These are phyloP conservation scores for Octopus bimaculoides DNA, from an alignment of 1,140 invertebrate species.

Conservation along the genomic window DNA sequence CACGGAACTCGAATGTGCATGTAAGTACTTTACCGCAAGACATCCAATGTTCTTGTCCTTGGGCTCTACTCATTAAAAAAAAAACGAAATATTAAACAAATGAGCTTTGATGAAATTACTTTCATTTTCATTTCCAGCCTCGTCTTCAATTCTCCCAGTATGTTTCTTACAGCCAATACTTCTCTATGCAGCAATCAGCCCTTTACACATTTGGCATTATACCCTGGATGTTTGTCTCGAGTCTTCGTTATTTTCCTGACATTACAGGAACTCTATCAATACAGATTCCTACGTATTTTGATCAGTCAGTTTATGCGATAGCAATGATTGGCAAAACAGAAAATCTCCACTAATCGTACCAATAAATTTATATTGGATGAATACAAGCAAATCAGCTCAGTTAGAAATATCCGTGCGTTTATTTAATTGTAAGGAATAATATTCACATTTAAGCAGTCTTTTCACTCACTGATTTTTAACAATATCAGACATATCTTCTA, in stretches of 20 bases:
- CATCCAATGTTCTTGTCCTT: too few relatives aligned
- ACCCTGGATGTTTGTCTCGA: too few relatives aligned
- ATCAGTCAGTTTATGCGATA: background rate
- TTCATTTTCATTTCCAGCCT: background rate
- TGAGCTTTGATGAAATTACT: background rate
- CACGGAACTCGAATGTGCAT: too few relatives aligned
- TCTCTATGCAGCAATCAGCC: background rate
- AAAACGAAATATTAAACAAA: background rate
- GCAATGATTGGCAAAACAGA: conserved; percentile 2
- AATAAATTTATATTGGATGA: background rate
- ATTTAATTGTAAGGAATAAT: background rate
- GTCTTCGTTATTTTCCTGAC: background rate
- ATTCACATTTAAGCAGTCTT: background rate
- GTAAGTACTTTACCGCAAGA: too few relatives aligned
- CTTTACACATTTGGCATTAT: background rate
- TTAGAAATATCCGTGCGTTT: background rate
- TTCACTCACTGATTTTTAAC: background rate
- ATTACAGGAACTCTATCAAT: background rate
- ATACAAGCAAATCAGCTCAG: background rate
- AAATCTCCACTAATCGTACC: conserved; percentile 1
- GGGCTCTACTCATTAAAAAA: too few relatives aligned
- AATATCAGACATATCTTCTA: conserved; percentile 3
- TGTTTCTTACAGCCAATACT: background rate
- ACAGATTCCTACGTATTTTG: background rate
- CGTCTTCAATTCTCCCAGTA: background rate